A percentile compares a stretch with the other conserved stretches of the same genome.
phyloP scores from a whole-genome alignment of 2,113 vertebrate genomes.

The Colinus virginianus region DNA sequence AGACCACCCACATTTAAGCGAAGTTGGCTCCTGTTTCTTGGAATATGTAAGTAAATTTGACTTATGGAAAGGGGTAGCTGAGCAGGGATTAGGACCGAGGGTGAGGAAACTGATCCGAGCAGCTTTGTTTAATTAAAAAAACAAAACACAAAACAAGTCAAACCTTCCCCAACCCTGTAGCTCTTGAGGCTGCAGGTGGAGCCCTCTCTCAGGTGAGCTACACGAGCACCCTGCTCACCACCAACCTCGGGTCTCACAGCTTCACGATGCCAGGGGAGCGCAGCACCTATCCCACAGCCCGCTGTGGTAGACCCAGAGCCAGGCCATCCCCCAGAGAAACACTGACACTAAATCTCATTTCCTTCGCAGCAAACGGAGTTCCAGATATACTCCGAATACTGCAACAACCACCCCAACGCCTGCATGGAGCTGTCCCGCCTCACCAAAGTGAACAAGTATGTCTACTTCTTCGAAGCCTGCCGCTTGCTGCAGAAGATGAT shows the following conservation, averaged over 20 bases:
- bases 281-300: neutral
- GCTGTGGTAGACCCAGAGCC: neutral
- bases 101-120: neutral
- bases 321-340: neutral
- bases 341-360: neutral
- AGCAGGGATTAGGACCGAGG: neutral
- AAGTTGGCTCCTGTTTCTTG: slow-evolving; percentile 95
- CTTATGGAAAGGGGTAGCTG: neutral
- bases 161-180: neutral
- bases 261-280: neutral
- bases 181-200: neutral
- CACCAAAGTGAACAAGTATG: slow-evolving; percentile 92
- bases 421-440: slow-evolving; percentile 92
- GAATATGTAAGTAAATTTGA: slow-evolving; percentile 86
- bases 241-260: rapidly evolving
- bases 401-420: slow-evolving; percentile 97
- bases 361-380: slow-evolving; percentile 91
- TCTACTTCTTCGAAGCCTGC: slow-evolving; percentile 97
- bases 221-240: rapidly evolving
- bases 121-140: neutral
- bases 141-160: neutral
- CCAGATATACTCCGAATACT: slow-evolving; percentile 98
- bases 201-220: neutral
- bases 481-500: slow-evolving; percentile 97
- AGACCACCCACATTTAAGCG: slow-evolving; percentile 91